A percentile compares a stretch with the other conserved stretches of the same genome.
phyloP scores from a whole-genome alignment of 2,888 invertebrate genomes.

The Agrochola macilenta region DNA sequence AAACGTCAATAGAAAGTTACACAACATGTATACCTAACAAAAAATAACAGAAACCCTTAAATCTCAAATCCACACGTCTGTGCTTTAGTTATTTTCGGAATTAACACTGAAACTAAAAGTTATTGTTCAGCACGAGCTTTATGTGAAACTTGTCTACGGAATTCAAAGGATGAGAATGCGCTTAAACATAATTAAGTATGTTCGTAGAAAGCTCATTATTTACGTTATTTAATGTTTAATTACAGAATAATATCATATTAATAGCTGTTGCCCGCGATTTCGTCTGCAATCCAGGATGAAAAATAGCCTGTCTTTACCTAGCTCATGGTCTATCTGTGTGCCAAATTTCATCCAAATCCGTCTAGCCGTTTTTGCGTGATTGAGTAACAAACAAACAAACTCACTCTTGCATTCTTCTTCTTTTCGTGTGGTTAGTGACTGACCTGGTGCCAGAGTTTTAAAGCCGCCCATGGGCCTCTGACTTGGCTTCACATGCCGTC shows the following conservation, averaged over 20 bases:
- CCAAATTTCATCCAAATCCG: too few relatives aligned
- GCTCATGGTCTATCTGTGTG: too few relatives aligned
- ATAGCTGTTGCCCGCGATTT: too few relatives aligned
- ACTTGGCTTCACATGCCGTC: too few relatives aligned
- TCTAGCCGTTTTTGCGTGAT: too few relatives aligned
- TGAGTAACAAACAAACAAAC: too few relatives aligned
- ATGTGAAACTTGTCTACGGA: slow-evolving; percentile 22
- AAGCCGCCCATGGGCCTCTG: too few relatives aligned
- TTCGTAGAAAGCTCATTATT: background rate
- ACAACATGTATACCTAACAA: background rate
- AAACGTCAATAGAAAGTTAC: background rate
- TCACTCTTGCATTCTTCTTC: too few relatives aligned
- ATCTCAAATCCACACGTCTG: slow-evolving; percentile 31
- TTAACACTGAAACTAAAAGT: slow-evolving; percentile 37
- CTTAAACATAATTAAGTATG: background rate
- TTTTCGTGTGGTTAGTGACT: too few relatives aligned
- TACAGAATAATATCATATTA: background rate
- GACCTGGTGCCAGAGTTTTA: too few relatives aligned
- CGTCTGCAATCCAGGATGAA: too few relatives aligned
- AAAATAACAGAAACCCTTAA: slow-evolving; percentile 39
- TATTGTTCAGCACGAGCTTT: slow-evolving; percentile 34
- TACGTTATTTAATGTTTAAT: background rate
- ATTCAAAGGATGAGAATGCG: slow-evolving; percentile 7
- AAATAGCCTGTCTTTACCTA: too few relatives aligned
- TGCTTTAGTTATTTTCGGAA: slow-evolving; percentile 16